Evolutionary conservation across 2,113 vertebrate species (phyloP).

Genomic region (Coracopsis vasa): DNA sequence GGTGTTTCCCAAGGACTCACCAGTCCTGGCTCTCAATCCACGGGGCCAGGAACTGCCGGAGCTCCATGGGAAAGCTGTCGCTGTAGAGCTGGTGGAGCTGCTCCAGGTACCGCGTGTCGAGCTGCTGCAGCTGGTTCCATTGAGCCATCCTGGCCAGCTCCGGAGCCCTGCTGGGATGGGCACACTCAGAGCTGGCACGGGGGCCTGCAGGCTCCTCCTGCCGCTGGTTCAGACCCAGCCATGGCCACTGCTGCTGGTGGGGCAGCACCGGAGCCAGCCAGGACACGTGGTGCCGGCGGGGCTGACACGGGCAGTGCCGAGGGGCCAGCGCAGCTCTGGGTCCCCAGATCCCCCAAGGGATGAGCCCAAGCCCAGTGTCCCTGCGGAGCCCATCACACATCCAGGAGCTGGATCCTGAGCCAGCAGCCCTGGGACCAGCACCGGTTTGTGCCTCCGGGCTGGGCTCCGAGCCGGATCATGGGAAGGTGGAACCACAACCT

Average conservation of each 20-base stretch:
- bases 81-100: slow-evolving; percentile 98
- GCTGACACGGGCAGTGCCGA: rapidly evolving
- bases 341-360: background rate
- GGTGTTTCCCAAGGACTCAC: slow-evolving; percentile 59
- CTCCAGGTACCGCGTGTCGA: slow-evolving; percentile 95
- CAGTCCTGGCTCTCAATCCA: slow-evolving; percentile 99
- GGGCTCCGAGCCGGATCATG: background rate
- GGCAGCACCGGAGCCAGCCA: background rate
- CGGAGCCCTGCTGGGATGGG: background rate
- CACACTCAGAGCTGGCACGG: background rate
- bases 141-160: slow-evolving; percentile 87
- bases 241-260: background rate
- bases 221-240: background rate
- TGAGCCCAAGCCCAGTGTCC: rapidly evolving
- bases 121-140: slow-evolving; percentile 98
- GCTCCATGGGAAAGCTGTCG: slow-evolving; percentile 98
- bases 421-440: background rate
- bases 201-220: background rate
- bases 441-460: background rate
- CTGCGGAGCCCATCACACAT: rapidly evolving
- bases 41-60: slow-evolving; percentile 93
- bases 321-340: background rate
- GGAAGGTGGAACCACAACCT: background rate
- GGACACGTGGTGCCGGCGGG: background rate
- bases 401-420: background rate